Base-by-base conservation (phyloP, 2,797 vertebrate species). In the Acrossocheilus fasciatus region DNA sequence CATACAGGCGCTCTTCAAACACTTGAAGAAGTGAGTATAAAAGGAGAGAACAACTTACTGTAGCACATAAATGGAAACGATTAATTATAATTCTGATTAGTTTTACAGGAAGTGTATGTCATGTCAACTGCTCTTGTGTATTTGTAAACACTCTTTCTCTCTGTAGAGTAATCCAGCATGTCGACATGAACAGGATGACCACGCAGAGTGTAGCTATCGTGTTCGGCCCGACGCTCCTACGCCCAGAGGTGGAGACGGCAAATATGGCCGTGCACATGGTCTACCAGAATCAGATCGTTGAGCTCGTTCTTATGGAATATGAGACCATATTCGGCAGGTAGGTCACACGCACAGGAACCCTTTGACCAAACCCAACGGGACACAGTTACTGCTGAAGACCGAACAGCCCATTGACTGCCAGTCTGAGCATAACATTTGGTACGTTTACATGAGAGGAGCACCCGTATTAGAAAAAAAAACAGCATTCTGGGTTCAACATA, bases 261-360 rank as follows among this genome's bases (percentile, higher is more conserved):
- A 97, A 96, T 82, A 97, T 97, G 93, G 97, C 97, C 1, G 93
- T 97, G 79, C 96, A 97, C 87, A 97, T 96, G 39, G 94, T 97
- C 0, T 97, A 97, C 90, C 96, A 97, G 92, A 97, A 97, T 91
- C 97, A 97, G 92, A 97, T 97, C 79, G 97, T 97, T 88, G 97
- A 97, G 82, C 91, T 97, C 84, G 95, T 97, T 90, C 94, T 97
- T n/a, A 92, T 96, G 89, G 96, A 97, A 90, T 89, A 95, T 89
- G 96, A 93, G 88, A 92, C 92, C 47, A 87, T 97, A 90, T 97
- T 97, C 18, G 94, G 95, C 89, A 90, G 89, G 88, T 91, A 92
- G 88, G 14, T 85, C 52, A 75, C 47, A 57, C 4, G 4, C 36
- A 74, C 50, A 54, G 11, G 41, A 18, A 80, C 30, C 15, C 18